These are phyloP conservation scores for Pocillopora grandis DNA, from an alignment of 92 coral and sea anemone genomes.

Conservation along the genomic window DNA sequence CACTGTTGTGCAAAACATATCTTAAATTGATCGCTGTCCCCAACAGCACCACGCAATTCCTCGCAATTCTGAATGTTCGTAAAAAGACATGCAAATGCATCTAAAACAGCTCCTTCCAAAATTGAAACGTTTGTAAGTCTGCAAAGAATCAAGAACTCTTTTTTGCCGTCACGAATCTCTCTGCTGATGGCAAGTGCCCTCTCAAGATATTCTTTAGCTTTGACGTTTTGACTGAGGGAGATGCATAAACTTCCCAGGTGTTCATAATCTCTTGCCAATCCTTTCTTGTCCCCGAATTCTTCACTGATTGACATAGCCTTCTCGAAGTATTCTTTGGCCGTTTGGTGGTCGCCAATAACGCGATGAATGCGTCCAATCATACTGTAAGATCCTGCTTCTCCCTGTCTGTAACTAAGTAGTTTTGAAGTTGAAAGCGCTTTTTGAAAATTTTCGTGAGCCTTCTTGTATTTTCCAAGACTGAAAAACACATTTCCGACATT, in stretches of 20 bases:
- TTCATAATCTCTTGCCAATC: not conserved
- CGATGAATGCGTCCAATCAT: not conserved
- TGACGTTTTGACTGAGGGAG: not conserved
- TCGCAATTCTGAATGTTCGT: not conserved
- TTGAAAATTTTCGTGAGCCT: not conserved
- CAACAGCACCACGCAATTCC: not conserved
- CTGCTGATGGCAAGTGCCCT: not conserved
- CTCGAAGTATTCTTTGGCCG: not conserved
- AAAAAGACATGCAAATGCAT: not conserved
- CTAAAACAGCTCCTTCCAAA: not conserved
- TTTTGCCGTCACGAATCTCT: not conserved
- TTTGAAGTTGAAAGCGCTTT: not conserved
- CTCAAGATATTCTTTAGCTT: not conserved
- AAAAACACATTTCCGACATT: not conserved
- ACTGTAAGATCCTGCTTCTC: not conserved
- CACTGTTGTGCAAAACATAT: not conserved
- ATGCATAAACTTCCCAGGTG: not conserved
- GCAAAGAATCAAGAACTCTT: not conserved
- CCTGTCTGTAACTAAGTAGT: constrained; percentile 9
- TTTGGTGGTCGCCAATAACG: not conserved
- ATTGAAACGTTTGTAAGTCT: not conserved
- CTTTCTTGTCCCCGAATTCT: not conserved
- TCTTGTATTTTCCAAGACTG: not conserved
- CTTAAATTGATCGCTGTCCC: not conserved
- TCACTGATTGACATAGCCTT: not conserved